Evolutionary conservation across 2,113 vertebrate genomes (phyloP), one percentile per base, ranked within the genome.

Genomic region (Phyllostomus discolor): DNA sequence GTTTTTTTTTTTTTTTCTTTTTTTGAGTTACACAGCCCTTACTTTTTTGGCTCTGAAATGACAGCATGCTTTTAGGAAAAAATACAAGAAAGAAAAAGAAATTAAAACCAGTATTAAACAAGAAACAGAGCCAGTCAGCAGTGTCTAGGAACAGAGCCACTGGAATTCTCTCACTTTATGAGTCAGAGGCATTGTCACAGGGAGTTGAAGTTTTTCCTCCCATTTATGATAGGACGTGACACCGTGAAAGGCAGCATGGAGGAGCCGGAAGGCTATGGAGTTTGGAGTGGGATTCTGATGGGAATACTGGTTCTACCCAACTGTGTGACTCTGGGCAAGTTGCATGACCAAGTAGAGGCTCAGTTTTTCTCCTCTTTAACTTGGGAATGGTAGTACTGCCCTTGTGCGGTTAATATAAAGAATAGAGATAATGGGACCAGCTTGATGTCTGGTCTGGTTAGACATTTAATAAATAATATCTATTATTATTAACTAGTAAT

Each of bases 41-140:
- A 85, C 79, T 91, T 95, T 94, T 92, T 93, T 97, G 95, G 92
- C 92, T 94, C 38, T 80, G 33, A 88, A 94, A 91, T 87, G 75
- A 84, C 50, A 94, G 64, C 69, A 88, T 86, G 90, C 64, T 96
- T 97, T 97, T 92, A 95, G 89, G 22, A 84, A 82, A 93, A 96
- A 96, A 80, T n/a, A 96, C 24, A 76, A 84, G 94, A 94, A 94
- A 95, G 67, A 92, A 94, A 87, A 86, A 96, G 83, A 97, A 97
- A 97, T 95, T 94, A 95, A 97, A 96, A 95, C 94, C 82, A 79
- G 28, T 92, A 85, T 89, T 86, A 97, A 96, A 97, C 83, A 84
- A 84, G 89, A 95, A 97, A 76, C 91, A 95, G 94, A 95, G 82
- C 96, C 91, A 95, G 96, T 92, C 43, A 8, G 79, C 86, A 96